A percentile compares a stretch with the other conserved stretches of the same genome.
phyloP scores from a whole-genome alignment of 2,113 vertebrate species.

The Conger conger region DNA sequence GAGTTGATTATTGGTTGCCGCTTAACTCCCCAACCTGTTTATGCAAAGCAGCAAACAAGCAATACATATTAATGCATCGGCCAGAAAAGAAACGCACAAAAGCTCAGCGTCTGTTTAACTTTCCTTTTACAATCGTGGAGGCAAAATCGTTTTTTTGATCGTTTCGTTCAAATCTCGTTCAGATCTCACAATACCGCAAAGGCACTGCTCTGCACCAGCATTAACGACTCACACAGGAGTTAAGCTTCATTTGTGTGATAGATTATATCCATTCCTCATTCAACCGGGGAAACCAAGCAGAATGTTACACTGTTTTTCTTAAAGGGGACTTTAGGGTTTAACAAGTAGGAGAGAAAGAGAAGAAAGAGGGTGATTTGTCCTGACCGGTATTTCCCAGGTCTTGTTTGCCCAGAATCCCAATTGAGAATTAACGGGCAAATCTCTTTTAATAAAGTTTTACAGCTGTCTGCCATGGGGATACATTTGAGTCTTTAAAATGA shows the following conservation, averaged over 20 bases:
- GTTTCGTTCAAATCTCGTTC: not conserved
- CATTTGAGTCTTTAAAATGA: conserved; percentile 66
- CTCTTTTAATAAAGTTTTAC: conserved; percentile 66
- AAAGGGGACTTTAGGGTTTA: not conserved
- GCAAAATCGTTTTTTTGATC: not conserved
- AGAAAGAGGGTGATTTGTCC: conserved; percentile 40
- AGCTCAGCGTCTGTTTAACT: not conserved
- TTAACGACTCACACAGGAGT: not conserved
- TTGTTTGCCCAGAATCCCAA: conserved; percentile 48
- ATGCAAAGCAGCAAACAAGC: not conserved
- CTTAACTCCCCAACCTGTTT: not conserved
- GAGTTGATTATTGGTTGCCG: not conserved
- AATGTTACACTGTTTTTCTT: not conserved
- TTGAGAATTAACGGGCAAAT: conserved; percentile 59
- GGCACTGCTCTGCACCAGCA: not conserved
- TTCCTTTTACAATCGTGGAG: not conserved
- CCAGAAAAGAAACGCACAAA: not conserved
- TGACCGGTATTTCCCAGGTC: conserved; percentile 56
- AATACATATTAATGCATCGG: not conserved
- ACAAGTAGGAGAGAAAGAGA: too few relatives aligned
- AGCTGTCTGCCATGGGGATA: conserved; percentile 52
- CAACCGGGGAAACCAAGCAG: conserved; percentile 8
- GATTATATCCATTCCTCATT: conserved; percentile 25
- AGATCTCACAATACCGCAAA: not conserved
- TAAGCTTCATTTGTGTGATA: conserved; percentile 18